phyloP scores from a whole-genome alignment of 2,797 vertebrate species.

The Argyrosomus regius region DNA sequence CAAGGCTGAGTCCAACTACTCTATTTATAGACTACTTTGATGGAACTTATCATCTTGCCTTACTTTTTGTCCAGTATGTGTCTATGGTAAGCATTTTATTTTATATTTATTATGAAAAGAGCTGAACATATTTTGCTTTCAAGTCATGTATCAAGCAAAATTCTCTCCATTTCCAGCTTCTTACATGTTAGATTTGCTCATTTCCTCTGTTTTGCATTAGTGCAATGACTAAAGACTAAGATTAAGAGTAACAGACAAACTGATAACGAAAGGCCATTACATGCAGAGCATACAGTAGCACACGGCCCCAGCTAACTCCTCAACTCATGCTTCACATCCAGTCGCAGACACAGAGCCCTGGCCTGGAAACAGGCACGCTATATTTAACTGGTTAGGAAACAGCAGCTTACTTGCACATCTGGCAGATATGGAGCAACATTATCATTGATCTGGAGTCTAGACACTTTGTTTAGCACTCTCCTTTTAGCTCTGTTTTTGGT shows the following conservation, averaged over 20 bases:
- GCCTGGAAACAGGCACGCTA: no score
- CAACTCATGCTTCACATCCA: no score
- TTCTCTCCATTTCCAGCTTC: background rate
- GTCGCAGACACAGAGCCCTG: no score
- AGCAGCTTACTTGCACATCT: background rate
- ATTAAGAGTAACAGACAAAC: no score
- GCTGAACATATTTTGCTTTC: background rate
- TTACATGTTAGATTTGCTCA: background rate
- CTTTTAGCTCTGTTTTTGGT: background rate
- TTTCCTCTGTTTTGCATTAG: background rate
- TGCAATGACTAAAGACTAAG: background rate
- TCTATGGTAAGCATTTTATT: background rate
- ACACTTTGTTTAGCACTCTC: background rate
- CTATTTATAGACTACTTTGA: slow-evolving; percentile 28
- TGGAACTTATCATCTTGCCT: background rate
- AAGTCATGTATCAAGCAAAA: background rate
- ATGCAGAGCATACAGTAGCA: no score
- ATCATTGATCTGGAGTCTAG: background rate
- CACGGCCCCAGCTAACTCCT: no score
- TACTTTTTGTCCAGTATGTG: background rate
- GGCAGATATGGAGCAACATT: background rate
- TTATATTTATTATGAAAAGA: background rate
- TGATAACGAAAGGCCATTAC: background rate
- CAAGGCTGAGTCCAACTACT: background rate
- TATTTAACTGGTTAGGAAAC: background rate